Conservation (phyloP, 2,113 vertebrate genomes). For the Archocentrus centrarchus region DNA sequence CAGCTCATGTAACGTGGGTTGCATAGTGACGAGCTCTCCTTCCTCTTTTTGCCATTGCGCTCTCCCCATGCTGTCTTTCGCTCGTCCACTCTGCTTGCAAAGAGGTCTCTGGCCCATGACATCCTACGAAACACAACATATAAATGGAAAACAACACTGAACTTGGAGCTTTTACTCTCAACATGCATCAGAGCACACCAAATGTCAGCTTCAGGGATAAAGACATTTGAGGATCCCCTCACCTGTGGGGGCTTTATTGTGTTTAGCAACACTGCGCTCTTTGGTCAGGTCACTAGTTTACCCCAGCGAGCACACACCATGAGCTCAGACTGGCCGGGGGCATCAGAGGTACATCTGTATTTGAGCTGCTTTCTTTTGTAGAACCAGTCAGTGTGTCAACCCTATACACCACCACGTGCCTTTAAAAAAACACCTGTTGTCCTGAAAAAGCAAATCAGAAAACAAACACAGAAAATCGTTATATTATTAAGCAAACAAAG, state of each 20-base stretch:
- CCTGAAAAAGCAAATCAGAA: constrained; percentile 40
- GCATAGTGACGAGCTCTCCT: constrained; percentile 85
- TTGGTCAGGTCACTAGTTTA: constrained; percentile 77
- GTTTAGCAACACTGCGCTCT: constrained; percentile 66
- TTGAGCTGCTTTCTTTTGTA: constrained; percentile 42
- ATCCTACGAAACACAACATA: constrained; percentile 77
- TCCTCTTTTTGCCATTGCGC: constrained; percentile 91
- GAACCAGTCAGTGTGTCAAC: constrained; percentile 49
- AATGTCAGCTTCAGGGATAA: background rate
- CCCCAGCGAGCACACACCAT: constrained; percentile 71
- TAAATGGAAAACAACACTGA: background rate
- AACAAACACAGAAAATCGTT: constrained; percentile 32
- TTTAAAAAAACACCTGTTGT: constrained; percentile 38
- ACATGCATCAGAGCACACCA: background rate
- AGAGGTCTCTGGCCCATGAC: constrained; percentile 96
- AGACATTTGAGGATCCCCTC: constrained; percentile 28
- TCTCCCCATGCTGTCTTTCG: constrained; percentile 95
- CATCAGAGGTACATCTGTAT: constrained; percentile 65
- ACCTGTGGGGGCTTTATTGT: constrained; percentile 78
- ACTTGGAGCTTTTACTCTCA: background rate
- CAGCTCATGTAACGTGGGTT: constrained; percentile 94
- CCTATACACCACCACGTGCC: constrained; percentile 7
- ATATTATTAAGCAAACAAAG: constrained; percentile 16
- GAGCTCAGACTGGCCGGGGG: constrained; percentile 62
- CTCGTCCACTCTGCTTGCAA: constrained; percentile 91